Evolutionary conservation across 2,888 invertebrate species (phyloP).

Genomic region (Protonemura montana): DNA sequence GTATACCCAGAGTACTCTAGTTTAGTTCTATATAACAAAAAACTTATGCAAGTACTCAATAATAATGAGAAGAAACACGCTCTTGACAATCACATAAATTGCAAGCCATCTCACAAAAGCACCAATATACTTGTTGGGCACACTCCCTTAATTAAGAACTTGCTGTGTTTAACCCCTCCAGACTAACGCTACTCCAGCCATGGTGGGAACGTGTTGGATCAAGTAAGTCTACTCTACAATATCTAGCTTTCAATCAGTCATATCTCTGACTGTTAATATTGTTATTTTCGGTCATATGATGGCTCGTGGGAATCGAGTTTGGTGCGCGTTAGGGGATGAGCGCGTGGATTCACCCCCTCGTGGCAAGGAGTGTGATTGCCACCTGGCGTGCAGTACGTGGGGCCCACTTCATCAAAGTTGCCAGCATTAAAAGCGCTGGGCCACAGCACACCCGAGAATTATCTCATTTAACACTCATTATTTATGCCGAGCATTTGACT

Average conservation of each 20-base stretch:
- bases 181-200: not conserved
- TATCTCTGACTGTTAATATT: constrained; percentile 23
- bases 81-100: not conserved
- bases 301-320: not conserved
- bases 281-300: constrained; percentile 9
- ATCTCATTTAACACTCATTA: constrained; percentile 7
- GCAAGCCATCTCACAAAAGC: not conserved
- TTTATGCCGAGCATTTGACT: not conserved
- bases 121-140: not conserved
- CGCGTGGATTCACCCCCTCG: constrained; percentile 14
- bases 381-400: constrained; percentile 25
- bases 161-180: not conserved
- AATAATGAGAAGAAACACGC: not conserved
- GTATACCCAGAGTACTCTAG: too few species aligned
- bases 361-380: constrained; percentile 31
- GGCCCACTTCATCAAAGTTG: constrained; percentile 23
- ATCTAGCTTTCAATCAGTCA: constrained; percentile 34
- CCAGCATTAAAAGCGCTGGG: not conserved
- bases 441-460: not conserved
- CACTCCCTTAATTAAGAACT: not conserved
- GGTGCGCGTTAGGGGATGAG: not conserved
- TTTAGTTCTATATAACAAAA: not conserved
- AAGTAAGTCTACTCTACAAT: not conserved
- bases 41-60: not conserved
- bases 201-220: not conserved